phyloP scores from a whole-genome alignment of 2,797 vertebrate species.

The Notoglanidium macrostoma region DNA sequence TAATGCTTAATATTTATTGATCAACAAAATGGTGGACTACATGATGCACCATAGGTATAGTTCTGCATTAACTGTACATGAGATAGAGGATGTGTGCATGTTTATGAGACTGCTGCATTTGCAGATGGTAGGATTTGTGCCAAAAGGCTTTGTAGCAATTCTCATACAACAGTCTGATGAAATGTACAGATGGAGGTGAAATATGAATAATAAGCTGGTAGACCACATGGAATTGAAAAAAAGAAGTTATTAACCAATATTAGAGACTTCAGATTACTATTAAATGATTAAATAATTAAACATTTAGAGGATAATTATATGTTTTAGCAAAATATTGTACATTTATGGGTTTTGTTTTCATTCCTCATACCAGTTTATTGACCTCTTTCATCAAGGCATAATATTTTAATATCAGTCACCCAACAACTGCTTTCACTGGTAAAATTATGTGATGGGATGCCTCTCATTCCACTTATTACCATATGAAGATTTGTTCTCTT shows the following conservation, averaged over 20 bases:
- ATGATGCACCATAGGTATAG: neutral
- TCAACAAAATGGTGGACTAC: neutral
- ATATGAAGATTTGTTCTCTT: constrained; percentile 1
- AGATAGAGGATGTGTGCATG: neutral
- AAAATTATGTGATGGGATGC: neutral
- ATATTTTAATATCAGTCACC: neutral
- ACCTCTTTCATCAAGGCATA: no score
- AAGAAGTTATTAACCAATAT: neutral
- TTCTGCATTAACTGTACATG: neutral
- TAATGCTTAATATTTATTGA: constrained; percentile 5
- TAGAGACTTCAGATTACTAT: neutral
- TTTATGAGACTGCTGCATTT: neutral
- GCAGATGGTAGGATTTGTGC: neutral
- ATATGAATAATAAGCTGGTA: neutral
- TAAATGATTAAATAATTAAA: neutral
- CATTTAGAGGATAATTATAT: no score
- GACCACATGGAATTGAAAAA: neutral
- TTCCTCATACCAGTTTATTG: neutral
- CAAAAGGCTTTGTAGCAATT: neutral
- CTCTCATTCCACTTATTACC: neutral
- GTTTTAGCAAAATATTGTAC: neutral
- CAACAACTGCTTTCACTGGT: neutral
- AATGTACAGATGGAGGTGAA: neutral
- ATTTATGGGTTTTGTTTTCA: neutral
- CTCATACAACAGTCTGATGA: neutral